Conservation (phyloP, 2,113 vertebrate species). For the Sinocyclocheilus anophthalmus region DNA sequence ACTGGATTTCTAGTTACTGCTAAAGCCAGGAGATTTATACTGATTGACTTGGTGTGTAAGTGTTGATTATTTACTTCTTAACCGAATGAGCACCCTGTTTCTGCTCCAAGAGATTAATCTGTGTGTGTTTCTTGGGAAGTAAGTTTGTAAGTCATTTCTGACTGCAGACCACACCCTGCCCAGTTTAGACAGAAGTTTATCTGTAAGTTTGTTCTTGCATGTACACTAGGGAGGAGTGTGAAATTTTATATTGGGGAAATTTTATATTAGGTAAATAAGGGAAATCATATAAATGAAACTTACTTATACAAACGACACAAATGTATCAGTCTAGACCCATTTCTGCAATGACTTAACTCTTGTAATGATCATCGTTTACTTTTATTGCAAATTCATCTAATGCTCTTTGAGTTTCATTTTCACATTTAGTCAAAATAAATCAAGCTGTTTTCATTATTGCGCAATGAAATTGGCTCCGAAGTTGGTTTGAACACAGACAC, state of each 20-base stretch:
- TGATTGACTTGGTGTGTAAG: conserved; percentile 12
- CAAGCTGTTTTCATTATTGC: neutral
- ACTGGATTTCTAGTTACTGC: neutral
- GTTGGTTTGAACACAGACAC: neutral
- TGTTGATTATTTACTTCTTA: conserved; percentile 21
- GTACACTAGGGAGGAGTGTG: neutral
- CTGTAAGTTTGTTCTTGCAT: neutral
- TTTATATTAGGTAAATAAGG: neutral
- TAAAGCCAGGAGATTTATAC: conserved; percentile 1
- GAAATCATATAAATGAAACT: neutral
- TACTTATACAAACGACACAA: neutral
- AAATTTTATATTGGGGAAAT: neutral
- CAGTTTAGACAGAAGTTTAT: conserved; percentile 32
- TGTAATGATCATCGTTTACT: neutral
- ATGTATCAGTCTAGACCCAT: neutral
- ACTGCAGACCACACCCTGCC: neutral
- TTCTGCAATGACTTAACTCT: neutral
- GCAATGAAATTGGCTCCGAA: neutral
- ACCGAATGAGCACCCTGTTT: neutral
- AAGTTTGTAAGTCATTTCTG: neutral
- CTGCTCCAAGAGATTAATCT: neutral
- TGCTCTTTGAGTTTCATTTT: neutral
- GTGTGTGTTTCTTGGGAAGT: neutral
- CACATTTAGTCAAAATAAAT: neutral
- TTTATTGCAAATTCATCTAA: neutral